Percentiles rank a stretch among this genome's conserved stretches.
Conservation (phyloP, 2,888 invertebrate species). For the Petrophora chlorosata region DNA sequence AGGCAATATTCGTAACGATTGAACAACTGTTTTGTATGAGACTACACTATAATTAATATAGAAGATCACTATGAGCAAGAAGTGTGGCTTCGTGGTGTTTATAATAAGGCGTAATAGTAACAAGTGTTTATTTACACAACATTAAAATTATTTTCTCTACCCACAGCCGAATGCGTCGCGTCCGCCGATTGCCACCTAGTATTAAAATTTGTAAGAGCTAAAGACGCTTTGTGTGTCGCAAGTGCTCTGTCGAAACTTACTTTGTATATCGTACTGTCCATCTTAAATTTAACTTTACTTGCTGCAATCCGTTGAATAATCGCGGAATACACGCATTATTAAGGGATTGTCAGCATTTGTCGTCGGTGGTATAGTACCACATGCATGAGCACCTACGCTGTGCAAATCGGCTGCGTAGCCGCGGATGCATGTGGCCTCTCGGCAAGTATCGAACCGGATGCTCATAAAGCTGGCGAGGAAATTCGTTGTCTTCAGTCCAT, state of each 20-base stretch:
- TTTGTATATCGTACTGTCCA: constrained; percentile 79
- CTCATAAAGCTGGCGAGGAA: constrained; percentile 38
- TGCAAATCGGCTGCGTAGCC: constrained; percentile 38
- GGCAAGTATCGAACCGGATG: constrained; percentile 39
- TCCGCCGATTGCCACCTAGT: constrained; percentile 44
- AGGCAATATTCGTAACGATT: constrained; percentile 62
- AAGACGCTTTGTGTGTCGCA: constrained; percentile 79
- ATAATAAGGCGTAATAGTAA: constrained; percentile 56
- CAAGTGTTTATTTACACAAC: constrained; percentile 49
- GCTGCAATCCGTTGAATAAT: constrained; percentile 62
- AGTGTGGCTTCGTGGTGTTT: constrained; percentile 48
- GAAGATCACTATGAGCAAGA: constrained; percentile 44
- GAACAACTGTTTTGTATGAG: constrained; percentile 56
- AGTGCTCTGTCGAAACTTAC: constrained; percentile 71
- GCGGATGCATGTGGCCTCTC: constrained; percentile 50
- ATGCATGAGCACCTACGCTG: constrained; percentile 48
- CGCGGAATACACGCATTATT: constrained; percentile 49
- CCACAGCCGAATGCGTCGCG: constrained; percentile 71
- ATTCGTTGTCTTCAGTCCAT: no score
- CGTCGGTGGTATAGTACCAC: constrained; percentile 55
- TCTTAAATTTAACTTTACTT: constrained; percentile 58
- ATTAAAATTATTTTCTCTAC: constrained; percentile 46
- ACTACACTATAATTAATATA: constrained; percentile 57
- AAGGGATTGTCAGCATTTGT: constrained; percentile 57
- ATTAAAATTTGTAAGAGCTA: constrained; percentile 43